A percentile compares a stretch with the other conserved stretches of the same genome.
phyloP scores from a whole-genome alignment of 2,888 invertebrate genomes.

The Drosophila falleni region DNA sequence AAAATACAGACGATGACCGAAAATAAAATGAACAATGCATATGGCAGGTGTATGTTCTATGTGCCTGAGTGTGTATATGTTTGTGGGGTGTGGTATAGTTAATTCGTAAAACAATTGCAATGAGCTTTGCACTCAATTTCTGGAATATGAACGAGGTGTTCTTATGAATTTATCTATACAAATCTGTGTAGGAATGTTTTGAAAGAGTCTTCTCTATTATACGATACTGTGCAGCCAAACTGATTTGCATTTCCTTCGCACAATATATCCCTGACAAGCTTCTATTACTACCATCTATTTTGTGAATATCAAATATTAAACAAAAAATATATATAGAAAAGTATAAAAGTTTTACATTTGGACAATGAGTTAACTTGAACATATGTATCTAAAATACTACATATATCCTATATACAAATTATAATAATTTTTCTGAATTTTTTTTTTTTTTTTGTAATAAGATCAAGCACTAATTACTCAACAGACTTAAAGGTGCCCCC shows the following conservation, averaged over 20 bases:
- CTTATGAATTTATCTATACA: conserved; percentile 20
- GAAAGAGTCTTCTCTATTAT: not conserved
- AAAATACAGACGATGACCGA: conserved; percentile 60
- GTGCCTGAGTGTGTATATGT: conserved; percentile 14
- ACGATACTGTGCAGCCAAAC: not conserved
- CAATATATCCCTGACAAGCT: not conserved
- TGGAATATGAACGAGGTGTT: conserved; percentile 52
- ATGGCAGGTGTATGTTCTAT: conserved; percentile 50
- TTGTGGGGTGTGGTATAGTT: conserved; percentile 48
- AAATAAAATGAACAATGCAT: conserved; percentile 66
- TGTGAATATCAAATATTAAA: too few species aligned
- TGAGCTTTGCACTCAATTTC: conserved; percentile 64
- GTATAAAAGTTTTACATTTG: too few species aligned
- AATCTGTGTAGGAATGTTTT: not conserved
- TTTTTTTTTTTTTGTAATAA: too few species aligned
- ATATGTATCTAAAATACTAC: too few species aligned
- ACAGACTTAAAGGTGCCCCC: not conserved
- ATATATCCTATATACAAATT: too few species aligned
- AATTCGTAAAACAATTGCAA: conserved; percentile 58
- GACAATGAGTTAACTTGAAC: too few species aligned
- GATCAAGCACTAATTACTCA: too few species aligned
- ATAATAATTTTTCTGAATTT: too few species aligned
- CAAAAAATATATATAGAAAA: too few species aligned
- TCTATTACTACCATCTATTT: too few species aligned
- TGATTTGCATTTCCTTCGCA: not conserved